Percentiles rank a stretch among this genome's conserved stretches.
phyloP scores from a whole-genome alignment of 2,113 vertebrate genomes.

The Ariopsis seemanni region DNA sequence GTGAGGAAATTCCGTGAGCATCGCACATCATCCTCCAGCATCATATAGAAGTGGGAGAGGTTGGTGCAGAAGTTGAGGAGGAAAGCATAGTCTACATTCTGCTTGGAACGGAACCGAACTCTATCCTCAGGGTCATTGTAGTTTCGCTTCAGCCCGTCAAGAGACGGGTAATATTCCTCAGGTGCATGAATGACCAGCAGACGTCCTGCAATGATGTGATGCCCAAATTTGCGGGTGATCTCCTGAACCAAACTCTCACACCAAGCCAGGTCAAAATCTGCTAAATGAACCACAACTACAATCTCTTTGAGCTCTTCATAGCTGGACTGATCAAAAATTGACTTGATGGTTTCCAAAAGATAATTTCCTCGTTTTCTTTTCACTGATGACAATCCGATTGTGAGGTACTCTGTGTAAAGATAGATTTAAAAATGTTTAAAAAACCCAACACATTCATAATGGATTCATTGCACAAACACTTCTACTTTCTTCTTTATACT shows the following conservation, averaged over 20 bases:
- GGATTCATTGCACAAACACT: background rate
- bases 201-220: slow-evolving; percentile 94
- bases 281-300: slow-evolving; percentile 90
- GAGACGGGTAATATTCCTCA: slow-evolving; percentile 88
- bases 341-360: slow-evolving; percentile 94
- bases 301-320: slow-evolving; percentile 97
- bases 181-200: slow-evolving; percentile 94
- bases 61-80: slow-evolving; percentile 96
- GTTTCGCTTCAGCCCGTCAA: slow-evolving; percentile 95
- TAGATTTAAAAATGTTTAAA: background rate
- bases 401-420: slow-evolving; percentile 82
- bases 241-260: slow-evolving; percentile 90
- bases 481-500: background rate
- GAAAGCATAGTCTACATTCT: slow-evolving; percentile 90
- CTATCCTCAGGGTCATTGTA: slow-evolving; percentile 96
- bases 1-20: slow-evolving; percentile 96
- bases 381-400: slow-evolving; percentile 93
- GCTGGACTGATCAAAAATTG: slow-evolving; percentile 96
- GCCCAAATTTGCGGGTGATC: slow-evolving; percentile 93
- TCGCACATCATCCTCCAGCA: slow-evolving; percentile 95
- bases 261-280: slow-evolving; percentile 91
- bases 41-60: slow-evolving; percentile 96
- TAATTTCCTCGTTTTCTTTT: slow-evolving; percentile 94
- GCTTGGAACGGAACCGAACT: slow-evolving; percentile 95
- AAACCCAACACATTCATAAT: background rate